Conservation (phyloP, 1,140 invertebrate species). For the Argopecten irradians region DNA sequence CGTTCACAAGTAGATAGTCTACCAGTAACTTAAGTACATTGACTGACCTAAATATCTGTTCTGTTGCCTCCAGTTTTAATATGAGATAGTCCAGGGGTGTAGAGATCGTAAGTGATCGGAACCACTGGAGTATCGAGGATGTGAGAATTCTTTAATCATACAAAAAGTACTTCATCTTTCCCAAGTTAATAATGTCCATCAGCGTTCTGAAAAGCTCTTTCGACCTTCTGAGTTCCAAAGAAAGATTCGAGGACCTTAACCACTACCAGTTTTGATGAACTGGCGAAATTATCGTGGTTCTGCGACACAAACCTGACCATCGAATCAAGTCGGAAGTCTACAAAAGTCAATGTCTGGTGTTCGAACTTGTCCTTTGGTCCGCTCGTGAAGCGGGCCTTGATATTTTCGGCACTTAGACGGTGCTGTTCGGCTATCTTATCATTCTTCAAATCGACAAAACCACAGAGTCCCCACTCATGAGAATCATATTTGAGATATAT, state of each 20-base stretch:
- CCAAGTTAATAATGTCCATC: too few species aligned
- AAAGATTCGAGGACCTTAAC: constrained; percentile 57
- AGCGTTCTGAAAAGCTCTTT: constrained; percentile 38
- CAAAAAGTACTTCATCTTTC: too few species aligned
- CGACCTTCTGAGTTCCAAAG: constrained; percentile 49
- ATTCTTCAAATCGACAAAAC: constrained; percentile 53
- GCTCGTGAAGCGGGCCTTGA: constrained; percentile 49
- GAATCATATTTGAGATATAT: constrained; percentile 55
- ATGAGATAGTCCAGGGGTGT: too few species aligned
- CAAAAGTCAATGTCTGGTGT: constrained; percentile 45
- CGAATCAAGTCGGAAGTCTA: constrained; percentile 47
- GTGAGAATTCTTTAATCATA: too few species aligned
- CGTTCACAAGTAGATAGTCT: too few species aligned
- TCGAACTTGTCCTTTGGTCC: constrained; percentile 61
- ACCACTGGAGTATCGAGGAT: too few species aligned
- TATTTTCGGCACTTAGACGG: constrained; percentile 39
- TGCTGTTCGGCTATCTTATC: constrained; percentile 38
- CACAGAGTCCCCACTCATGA: constrained; percentile 58
- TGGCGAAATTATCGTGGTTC: constrained; percentile 55
- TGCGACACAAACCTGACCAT: constrained; percentile 56
- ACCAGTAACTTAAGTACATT: too few species aligned
- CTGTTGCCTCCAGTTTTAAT: too few species aligned
- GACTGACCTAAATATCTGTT: too few species aligned
- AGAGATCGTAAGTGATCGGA: too few species aligned
- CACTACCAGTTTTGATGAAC: constrained; percentile 56